Evolutionary conservation across 2,113 vertebrate species (phyloP).

Genomic region (Pangasianodon gigas): DNA sequence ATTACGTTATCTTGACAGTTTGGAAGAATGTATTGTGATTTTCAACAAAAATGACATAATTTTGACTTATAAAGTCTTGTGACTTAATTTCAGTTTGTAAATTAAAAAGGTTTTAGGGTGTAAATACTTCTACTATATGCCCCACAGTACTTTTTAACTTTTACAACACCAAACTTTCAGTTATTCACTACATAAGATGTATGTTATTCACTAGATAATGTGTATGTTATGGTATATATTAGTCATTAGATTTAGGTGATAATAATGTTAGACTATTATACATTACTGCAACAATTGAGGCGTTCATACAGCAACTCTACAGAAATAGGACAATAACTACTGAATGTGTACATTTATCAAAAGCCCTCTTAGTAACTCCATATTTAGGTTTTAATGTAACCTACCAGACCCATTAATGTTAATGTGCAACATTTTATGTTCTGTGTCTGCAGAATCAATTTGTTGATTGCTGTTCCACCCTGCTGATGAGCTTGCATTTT

Average conservation of each 20-base stretch:
- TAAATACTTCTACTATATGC: background rate
- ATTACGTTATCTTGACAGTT: background rate
- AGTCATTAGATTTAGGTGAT: background rate
- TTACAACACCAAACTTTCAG: background rate
- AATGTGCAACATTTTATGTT: constrained; percentile 43
- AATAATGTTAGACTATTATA: background rate
- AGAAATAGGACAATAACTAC: background rate
- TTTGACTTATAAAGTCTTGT: background rate
- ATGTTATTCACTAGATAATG: background rate
- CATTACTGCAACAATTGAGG: background rate
- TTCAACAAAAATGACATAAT: background rate
- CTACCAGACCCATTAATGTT: constrained; percentile 41
- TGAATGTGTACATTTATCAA: background rate
- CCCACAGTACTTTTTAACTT: background rate
- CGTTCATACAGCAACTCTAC: background rate
- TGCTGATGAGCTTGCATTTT: constrained; percentile 43
- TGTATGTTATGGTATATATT: background rate
- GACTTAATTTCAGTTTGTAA: background rate
- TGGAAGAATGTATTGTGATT: background rate
- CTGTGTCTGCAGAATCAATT: constrained; percentile 52
- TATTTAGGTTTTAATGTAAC: constrained; percentile 31
- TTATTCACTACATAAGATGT: background rate
- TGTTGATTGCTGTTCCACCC: constrained; percentile 27
- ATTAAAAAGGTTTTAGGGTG: background rate
- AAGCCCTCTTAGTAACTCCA: background rate